Conservation (phyloP, 2,113 vertebrate genomes). For the Psephotus haematonotus region DNA sequence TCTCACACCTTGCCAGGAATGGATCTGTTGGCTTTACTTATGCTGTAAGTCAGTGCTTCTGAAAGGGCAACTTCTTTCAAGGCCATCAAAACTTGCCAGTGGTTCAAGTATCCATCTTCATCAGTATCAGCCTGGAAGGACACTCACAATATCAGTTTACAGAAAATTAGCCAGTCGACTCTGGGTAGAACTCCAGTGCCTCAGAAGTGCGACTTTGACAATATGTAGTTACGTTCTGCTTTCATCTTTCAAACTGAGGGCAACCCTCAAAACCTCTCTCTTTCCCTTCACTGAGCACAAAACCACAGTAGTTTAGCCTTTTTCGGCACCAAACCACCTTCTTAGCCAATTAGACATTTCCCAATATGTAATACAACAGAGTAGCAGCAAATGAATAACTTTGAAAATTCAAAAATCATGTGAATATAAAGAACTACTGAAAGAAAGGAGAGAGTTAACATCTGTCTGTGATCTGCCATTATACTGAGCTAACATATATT, state of each 20-base stretch:
- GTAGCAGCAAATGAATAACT: neutral
- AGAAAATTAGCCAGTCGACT: neutral
- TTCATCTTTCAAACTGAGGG: neutral
- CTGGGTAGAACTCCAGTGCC: neutral
- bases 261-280: neutral
- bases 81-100: constrained; percentile 73
- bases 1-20: neutral
- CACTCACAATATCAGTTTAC: neutral
- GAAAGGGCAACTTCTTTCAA: constrained; percentile 74
- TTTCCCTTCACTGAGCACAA: neutral
- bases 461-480: neutral
- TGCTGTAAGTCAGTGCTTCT: constrained; percentile 73
- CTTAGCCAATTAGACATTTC: neutral
- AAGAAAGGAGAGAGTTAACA: neutral
- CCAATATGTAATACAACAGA: neutral
- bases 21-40: constrained; percentile 6
- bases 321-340: neutral
- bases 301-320: neutral
- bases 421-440: neutral
- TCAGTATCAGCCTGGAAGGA: constrained; percentile 73
- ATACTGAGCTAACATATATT: neutral
- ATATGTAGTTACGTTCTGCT: neutral
- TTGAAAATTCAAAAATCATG: neutral
- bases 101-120: constrained; percentile 75
- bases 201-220: neutral